Evolutionary conservation across 2,113 vertebrate species (phyloP).

Genomic region (Henicopernis longicauda): DNA sequence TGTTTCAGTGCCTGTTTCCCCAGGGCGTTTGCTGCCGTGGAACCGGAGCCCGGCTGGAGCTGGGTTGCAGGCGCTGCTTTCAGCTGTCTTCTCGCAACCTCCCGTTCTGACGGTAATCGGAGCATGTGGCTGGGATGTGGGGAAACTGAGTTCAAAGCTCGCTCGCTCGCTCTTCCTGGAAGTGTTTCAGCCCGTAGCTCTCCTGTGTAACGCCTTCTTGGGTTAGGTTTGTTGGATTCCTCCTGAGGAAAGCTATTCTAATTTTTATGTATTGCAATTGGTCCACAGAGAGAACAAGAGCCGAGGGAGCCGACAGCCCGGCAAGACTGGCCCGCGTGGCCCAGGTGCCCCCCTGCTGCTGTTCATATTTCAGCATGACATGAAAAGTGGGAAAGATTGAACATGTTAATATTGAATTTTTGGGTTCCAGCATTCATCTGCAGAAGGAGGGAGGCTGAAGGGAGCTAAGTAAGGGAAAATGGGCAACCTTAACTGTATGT

Average conservation of each 20-base stretch:
- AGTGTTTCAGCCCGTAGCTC: neutral
- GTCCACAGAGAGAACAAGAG: neutral
- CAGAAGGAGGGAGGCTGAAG: neutral
- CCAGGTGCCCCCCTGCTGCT: neutral
- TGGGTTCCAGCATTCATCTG: neutral
- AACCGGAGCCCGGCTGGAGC: neutral
- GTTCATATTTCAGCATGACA: neutral
- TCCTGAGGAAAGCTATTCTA: neutral
- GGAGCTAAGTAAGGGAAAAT: neutral
- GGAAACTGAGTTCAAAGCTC: neutral
- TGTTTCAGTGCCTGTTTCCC: accelerated
- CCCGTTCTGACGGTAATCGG: accelerated
- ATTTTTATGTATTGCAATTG: neutral
- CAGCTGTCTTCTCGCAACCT: neutral
- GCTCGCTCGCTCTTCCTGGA: neutral
- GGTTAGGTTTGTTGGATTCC: neutral
- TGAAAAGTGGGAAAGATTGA: neutral
- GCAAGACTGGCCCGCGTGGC: neutral
- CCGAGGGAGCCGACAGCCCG: accelerated
- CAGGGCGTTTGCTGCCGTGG: neutral
- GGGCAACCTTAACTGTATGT: neutral
- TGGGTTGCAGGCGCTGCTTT: neutral
- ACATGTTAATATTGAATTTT: neutral
- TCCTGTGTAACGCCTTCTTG: neutral
- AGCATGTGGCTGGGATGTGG: neutral